These are phyloP conservation scores for Caenorhabditis sp. DNA, from an alignment of 2,888 invertebrate species.

Conservation along the genomic window DNA sequence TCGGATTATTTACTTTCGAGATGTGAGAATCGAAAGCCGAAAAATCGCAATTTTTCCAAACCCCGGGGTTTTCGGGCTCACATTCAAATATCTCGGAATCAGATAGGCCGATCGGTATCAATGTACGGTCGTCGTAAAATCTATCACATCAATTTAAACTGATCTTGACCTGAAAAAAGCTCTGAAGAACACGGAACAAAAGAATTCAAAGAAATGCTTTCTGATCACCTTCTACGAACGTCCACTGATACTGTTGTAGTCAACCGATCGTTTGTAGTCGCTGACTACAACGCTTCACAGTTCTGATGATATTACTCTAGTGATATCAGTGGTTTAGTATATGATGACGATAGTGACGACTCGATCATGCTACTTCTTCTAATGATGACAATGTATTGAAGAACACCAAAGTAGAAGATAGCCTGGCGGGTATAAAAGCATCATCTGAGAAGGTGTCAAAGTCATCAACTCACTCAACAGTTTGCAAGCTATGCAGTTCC, in stretches of 20 bases:
- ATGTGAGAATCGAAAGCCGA: no score
- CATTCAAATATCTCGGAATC: no score
- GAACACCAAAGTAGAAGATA: conserved; percentile 31
- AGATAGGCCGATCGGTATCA: no score
- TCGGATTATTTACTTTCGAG: no score
- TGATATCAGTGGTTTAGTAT: conserved; percentile 26
- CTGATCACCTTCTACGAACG: neutral
- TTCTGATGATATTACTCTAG: neutral
- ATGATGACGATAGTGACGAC: conserved; percentile 10
- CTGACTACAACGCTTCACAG: conserved; percentile 8
- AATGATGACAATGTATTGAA: conserved; percentile 20
- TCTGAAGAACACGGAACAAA: no score
- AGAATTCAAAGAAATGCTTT: no score
- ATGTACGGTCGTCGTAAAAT: no score
- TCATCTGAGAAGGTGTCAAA: neutral
- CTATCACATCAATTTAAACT: no score
- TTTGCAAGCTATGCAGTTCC: neutral
- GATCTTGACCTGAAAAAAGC: no score
- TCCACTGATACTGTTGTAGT: neutral
- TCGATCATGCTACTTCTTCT: neutral
- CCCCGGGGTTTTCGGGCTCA: no score
- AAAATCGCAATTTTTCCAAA: no score
- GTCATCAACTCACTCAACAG: neutral
- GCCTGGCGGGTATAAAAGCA: conserved; percentile 17
- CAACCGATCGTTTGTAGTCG: neutral